These are phyloP conservation scores for Cancer borealis DNA, from an alignment of 2,888 invertebrate genomes.

Conservation along the genomic window DNA sequence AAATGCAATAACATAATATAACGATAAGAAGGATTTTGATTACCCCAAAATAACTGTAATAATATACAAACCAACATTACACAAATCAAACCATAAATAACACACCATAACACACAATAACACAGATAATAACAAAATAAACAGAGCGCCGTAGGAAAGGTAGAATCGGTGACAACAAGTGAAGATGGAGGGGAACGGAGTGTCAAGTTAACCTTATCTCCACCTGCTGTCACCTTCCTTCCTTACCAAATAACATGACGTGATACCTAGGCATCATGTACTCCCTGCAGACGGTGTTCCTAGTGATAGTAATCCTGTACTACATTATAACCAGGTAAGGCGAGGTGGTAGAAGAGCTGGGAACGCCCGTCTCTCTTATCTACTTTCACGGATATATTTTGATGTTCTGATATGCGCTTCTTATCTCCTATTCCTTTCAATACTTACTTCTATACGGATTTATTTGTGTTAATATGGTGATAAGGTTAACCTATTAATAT, in stretches of 20 bases:
- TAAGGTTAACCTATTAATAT: no score
- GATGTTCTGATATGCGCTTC: no score
- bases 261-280: neutral
- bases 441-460: no score
- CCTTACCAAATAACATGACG: neutral
- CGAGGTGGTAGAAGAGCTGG: neutral
- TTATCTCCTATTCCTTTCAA: no score
- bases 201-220: neutral
- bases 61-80: no score
- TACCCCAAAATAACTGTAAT: no score
- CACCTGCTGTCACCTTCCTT: neutral
- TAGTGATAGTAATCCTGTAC: neutral
- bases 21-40: no score
- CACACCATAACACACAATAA: no score
- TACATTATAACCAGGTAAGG: conserved; percentile 15
- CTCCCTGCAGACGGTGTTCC: conserved; percentile 18
- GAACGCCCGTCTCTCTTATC: neutral
- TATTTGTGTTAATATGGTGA: no score
- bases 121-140: neutral
- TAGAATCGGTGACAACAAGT: neutral
- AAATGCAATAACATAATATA: no score
- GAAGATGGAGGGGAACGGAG: neutral
- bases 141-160: neutral
- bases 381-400: neutral
- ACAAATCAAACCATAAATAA: no score